These are phyloP conservation scores for Anisognathus igniventris DNA, from an alignment of 2,797 vertebrate species.

Conservation along the genomic window DNA sequence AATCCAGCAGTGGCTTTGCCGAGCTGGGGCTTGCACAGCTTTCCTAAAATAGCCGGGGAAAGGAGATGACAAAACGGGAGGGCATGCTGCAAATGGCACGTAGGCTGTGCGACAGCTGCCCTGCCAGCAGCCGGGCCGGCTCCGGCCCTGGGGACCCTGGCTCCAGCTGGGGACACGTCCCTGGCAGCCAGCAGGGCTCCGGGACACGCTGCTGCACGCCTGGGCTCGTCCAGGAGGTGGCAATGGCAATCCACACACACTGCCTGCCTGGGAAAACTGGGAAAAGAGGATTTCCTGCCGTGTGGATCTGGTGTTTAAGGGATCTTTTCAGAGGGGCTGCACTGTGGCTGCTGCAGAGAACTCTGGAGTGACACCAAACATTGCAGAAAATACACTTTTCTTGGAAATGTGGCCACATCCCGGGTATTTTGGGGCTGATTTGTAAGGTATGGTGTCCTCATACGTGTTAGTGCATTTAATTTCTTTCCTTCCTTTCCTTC, in stretches of 20 bases:
- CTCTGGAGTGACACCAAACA: not conserved
- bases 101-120: not conserved
- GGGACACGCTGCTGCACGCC: not conserved
- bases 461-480: accelerated
- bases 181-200: not conserved
- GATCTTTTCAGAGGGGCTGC: not conserved
- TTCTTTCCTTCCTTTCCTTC: not conserved
- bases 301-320: accelerated
- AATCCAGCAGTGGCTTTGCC: accelerated
- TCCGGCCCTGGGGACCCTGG: not conserved
- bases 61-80: not conserved
- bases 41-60: not conserved
- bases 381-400: not conserved
- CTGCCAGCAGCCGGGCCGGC: not conserved
- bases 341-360: not conserved
- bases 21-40: not conserved
- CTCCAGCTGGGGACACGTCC: not conserved
- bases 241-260: constrained; percentile 18
- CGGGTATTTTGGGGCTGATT: not conserved
- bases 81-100: not conserved
- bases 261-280: accelerated
- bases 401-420: not conserved
- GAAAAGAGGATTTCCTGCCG: not conserved
- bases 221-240: constrained; percentile 27
- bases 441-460: not conserved